Evolutionary conservation across 2,113 vertebrate genomes (phyloP), one percentile per base, ranked within the genome.

Genomic region (Cebus imitator): DNA sequence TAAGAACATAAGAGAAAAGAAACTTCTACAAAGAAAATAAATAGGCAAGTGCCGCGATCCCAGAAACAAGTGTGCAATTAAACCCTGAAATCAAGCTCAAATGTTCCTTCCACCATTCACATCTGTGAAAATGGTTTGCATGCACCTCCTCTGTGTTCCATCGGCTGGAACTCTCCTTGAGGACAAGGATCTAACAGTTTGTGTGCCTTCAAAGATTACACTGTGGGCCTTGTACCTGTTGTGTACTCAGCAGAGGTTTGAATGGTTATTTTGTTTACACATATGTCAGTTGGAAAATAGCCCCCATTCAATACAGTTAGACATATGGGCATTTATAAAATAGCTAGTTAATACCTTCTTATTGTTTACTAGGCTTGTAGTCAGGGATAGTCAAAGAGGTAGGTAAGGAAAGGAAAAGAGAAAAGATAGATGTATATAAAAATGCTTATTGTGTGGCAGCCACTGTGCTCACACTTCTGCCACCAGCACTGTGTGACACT

Each of bases 401-500:
- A 75, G 48, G 5, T 9, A n/a, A 66, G 55, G 23, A 85, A 86
- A 43, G 5, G 12, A 57, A 17, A 45, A 66, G 50, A 30, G 4
- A 64, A 17, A 79, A 9, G 58, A 18, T 11, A 70, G 21, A 52
- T 4, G 13, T 18, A 50, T 11, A 72, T 4, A 35, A 17, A 78
- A 45, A 30, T 3, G 25, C 55, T 45, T 4, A 5, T 48, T 52
- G 18, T 0, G 1, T 2, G 2, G 37, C 5, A 43, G 68, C 1
- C 3, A 8, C 23, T 25, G 3, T 48, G 35, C 9, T 81, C 11
- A 55, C 40, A 5, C 21, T 66, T 58, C 37, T 4, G 3, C 5
- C 45, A n/a, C 21, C 11, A 35, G n/a, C 21, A 68, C 23, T 37
- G 45, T 37, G 45, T 40, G 55, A 43, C 8, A 1, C 25, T 32